Percentiles rank a stretch among this genome's conserved stretches.
Conservation (phyloP, 2,113 vertebrate species). For the Phrynosoma blainvillii region DNA sequence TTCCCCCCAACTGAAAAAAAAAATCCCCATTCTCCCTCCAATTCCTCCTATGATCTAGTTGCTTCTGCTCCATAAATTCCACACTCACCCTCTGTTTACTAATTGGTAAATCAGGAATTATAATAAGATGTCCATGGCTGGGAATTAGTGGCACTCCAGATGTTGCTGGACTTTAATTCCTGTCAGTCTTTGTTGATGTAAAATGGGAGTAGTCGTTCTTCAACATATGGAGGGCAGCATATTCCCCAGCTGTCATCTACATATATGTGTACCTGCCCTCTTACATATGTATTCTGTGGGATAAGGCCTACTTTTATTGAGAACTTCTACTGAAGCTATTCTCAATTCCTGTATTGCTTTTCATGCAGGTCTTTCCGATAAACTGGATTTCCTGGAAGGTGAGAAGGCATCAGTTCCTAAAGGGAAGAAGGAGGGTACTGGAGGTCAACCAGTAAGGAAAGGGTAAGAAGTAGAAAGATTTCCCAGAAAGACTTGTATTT, state of each 20-base stretch:
- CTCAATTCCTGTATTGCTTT: neutral
- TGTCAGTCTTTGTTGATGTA: too few species aligned
- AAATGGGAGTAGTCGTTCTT: too few species aligned
- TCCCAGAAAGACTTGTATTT: neutral
- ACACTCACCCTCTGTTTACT: neutral
- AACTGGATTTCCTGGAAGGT: conserved; percentile 95
- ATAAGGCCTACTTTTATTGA: neutral
- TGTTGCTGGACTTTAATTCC: too few species aligned
- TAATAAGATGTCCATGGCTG: neutral
- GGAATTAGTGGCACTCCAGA: too few species aligned
- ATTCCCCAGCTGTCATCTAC: too few species aligned
- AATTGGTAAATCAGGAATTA: neutral
- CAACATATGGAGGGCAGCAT: too few species aligned
- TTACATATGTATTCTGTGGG: neutral
- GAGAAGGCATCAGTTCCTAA: conserved; percentile 71
- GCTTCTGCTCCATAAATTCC: neutral
- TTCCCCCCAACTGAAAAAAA: too few species aligned
- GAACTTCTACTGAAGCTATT: neutral
- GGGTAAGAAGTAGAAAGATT: conserved; percentile 61
- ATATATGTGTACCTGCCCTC: neutral
- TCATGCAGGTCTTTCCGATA: conserved; percentile 91
- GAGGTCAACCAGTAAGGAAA: conserved; percentile 68
- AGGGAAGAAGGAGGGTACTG: conserved; percentile 58
- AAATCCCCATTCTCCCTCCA: too few species aligned
- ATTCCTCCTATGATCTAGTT: neutral